Evolutionary conservation across 2,888 invertebrate genomes (phyloP), one percentile per base, ranked within the genome.

Genomic region (Stenodera caucasica): DNA sequence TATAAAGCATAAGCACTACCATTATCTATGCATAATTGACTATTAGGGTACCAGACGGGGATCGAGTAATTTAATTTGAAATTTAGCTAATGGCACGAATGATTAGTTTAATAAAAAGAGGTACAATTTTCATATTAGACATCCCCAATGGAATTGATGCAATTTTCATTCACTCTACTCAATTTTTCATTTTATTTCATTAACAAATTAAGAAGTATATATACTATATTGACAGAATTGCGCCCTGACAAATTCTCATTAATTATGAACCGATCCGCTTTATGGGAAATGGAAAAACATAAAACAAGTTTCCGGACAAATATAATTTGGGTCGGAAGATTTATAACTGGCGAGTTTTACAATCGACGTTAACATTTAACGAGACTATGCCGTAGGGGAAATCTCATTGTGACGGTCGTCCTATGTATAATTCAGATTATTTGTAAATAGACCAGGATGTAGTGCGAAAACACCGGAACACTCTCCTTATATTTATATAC

Each of bases 321-420:
- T 77, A 78, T 78, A 78, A 78, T 77, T 75, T 75, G 75, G 74
- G 72, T 71, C 72, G 70, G 74, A 70, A 76, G 77, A 76, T 79
- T 78, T 79, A 79, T 78, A 77, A 78, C 76, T 73, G 77, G 73
- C 76, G 74, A 78, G 77, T 78, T 79, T 80, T 78, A 80, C 79
- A 78, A 78, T 79, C 79, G 77, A 72, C 78, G 74, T 79, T 78
- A 79, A 79, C 75, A 76, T 78, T 80, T 79, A 77, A 78, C 73
- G 76, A 77, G 75, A 67, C 66, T 71, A 68, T 72, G 74, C 72
- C 74, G 69, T 70, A 67, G 70, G 73, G 74, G 71, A 76, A 78
- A 78, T 77, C 77, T 77, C 75, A 76, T 77, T 76, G 75, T 72
- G 66, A 68, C 66, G 63, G 71, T 70, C 67, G 67, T 56, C 66